These are phyloP conservation scores for Chaitophorus viminalis DNA, from an alignment of 2,888 invertebrate species.

Conservation along the genomic window DNA sequence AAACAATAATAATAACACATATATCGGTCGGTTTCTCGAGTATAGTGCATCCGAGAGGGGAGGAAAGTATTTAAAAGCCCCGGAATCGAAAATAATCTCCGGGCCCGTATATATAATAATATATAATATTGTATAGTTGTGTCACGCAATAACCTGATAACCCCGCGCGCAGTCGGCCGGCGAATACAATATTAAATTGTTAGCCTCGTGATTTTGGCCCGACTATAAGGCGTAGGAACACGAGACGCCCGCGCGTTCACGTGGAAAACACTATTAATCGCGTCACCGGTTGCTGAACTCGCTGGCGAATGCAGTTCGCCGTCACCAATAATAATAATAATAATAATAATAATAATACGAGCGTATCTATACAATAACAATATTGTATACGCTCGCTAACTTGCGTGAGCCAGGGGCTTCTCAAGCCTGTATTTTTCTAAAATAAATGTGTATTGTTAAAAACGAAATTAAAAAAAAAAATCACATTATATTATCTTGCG, in stretches of 20 bases:
- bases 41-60: too few species aligned
- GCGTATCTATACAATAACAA: neutral
- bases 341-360: constrained; percentile 12
- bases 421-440: too few species aligned
- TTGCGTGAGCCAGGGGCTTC: too few species aligned
- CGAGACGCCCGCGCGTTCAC: neutral
- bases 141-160: constrained; percentile 27
- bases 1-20: constrained; percentile 5
- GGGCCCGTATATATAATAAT: too few species aligned
- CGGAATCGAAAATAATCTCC: neutral
- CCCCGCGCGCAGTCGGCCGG: constrained; percentile 34
- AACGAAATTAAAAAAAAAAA: too few species aligned
- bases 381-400: too few species aligned
- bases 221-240: constrained; percentile 15
- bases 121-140: neutral
- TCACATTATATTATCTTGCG: too few species aligned
- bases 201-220: constrained; percentile 26
- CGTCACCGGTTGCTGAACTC: constrained; percentile 28
- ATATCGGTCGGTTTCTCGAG: neutral
- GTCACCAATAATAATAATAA: neutral
- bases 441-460: too few species aligned
- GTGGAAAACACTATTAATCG: constrained; percentile 57
- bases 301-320: constrained; percentile 1
- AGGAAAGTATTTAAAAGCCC: constrained; percentile 2
- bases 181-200: constrained; percentile 18